These are phyloP conservation scores for Holothuria scabra DNA, from an alignment of 53 echinoderm and acorn worm species.

Conservation along the genomic window DNA sequence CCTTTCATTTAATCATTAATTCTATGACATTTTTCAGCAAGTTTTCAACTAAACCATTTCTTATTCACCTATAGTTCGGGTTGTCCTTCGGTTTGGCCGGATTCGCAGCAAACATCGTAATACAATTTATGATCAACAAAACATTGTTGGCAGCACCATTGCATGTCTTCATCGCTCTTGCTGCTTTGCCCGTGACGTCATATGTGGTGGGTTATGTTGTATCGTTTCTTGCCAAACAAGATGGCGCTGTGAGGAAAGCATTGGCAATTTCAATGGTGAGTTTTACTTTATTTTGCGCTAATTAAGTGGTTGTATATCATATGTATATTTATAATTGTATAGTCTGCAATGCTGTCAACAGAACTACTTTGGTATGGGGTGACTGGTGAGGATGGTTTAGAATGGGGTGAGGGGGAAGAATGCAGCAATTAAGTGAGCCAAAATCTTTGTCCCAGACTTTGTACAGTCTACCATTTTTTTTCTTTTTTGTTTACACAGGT, in stretches of 20 bases:
- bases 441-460: no score
- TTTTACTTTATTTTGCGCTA: background rate
- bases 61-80: slow-evolving; percentile 52
- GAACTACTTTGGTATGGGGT: no score
- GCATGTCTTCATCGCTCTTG: slow-evolving; percentile 53
- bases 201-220: slow-evolving; percentile 40
- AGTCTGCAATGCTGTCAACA: no score
- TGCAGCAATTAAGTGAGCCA: no score
- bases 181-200: slow-evolving; percentile 38
- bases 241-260: slow-evolving; percentile 51
- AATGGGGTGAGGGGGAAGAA: no score
- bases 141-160: slow-evolving; percentile 46
- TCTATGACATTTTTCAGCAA: background rate
- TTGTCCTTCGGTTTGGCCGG: slow-evolving; percentile 54
- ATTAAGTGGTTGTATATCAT: no score
- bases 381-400: no score
- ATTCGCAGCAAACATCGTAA: slow-evolving; percentile 41
- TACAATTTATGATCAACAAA: slow-evolving; percentile 61
- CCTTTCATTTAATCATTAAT: no score
- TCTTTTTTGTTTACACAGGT: background rate
- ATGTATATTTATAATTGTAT: no score
- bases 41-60: background rate
- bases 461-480: background rate
- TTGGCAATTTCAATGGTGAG: slow-evolving; percentile 48
- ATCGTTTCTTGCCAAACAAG: slow-evolving; percentile 53